Base-by-base conservation (phyloP, 2,888 invertebrate species). In the Phyllotreta striolata region DNA sequence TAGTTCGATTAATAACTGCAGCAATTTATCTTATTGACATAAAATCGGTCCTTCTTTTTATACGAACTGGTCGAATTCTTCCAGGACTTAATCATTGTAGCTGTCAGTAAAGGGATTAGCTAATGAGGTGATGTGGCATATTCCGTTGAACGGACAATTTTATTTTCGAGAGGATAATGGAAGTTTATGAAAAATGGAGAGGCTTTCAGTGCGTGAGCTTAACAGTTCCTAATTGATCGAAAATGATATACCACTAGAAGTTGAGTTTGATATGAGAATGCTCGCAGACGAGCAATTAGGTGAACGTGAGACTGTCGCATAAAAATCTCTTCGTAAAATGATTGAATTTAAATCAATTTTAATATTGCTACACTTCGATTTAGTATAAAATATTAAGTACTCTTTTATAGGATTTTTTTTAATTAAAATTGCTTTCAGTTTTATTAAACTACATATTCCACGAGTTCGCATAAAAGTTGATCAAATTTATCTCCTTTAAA, bases 41-140 rank as follows among this genome's bases (percentile, higher is more conserved):
- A 24, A 24, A 24, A 24, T 24, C 10, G n/a, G 49, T 49, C 49
- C 49, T 4, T 8, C 2, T 49, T 8, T 35, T 6, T 49, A 35
- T 7, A 49, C 34, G 6, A 5, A 6, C 12, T 35, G 34, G 8
- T 35, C 14, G 35, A 7, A 24, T n/a, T 9, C 35, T 35, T 8
- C 35, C 13, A 63, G 38, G 54, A 38, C 47, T 63, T 63, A 59
- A 63, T 58, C 54, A 59, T 59, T 47, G 63, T 59, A 63, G 58
- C 63, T 59, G 59, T 63, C 58, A 55, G 54, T 59, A 55, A 47
- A 49, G 44, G 59, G 58, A 59, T 63, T 63, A 63, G 47, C 54
- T 63, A 55, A 63, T 63, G 63, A 49, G 59, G 39, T 46, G 47
- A 63, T 59, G 55, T 49, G 47, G 58, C 40, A 54, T 43, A 63